Conservation (phyloP, 2,888 invertebrate species). For the Adineta ricciae region DNA sequence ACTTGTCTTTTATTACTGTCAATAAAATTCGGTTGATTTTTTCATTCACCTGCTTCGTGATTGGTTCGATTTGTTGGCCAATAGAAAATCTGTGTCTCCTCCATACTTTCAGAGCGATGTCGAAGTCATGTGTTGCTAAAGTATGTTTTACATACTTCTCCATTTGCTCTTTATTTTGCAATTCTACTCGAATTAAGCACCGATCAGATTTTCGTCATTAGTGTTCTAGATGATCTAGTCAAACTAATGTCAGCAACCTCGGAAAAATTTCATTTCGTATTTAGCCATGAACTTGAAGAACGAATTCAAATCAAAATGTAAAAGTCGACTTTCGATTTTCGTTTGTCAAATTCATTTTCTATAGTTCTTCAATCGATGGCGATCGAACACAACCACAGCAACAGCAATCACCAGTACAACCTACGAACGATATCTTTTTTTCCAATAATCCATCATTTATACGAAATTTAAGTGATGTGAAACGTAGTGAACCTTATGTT, state of each 20-base stretch:
- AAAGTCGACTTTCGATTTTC: neutral
- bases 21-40: neutral
- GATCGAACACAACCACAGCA: neutral
- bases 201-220: neutral
- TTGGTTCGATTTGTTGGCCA: neutral
- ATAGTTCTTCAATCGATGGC: neutral
- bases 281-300: slow-evolving; percentile 6
- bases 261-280: neutral
- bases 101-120: neutral
- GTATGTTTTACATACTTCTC: neutral
- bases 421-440: slow-evolving; percentile 69
- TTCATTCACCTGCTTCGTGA: neutral
- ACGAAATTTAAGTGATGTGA: slow-evolving; percentile 76
- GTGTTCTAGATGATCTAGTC: neutral
- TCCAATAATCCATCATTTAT: slow-evolving; percentile 66
- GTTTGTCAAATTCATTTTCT: neutral
- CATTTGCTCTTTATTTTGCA: neutral
- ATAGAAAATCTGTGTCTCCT: neutral
- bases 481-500: slow-evolving; percentile 76
- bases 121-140: neutral
- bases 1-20: no score
- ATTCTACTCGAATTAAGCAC: neutral
- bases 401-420: slow-evolving; percentile 63
- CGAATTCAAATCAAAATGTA: slow-evolving; percentile 20
- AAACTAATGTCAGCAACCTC: neutral